Evolutionary conservation across 2,797 vertebrate species (phyloP).

Genomic region (Cottoperca gobio): DNA sequence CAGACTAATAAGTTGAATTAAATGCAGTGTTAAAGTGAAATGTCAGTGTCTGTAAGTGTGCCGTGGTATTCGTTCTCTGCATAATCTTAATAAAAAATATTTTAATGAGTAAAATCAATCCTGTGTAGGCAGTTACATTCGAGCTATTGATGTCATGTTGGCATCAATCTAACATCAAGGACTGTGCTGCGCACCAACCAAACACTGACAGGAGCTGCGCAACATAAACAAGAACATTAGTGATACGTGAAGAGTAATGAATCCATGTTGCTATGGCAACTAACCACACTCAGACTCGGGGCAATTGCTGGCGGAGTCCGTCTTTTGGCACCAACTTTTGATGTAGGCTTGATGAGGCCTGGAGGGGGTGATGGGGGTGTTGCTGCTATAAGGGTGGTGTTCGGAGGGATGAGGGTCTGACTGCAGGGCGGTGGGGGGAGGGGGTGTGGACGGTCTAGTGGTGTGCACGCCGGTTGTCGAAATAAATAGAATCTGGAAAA

Average conservation of each 20-base stretch:
- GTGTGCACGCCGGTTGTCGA: no score
- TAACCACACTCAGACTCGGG: background rate
- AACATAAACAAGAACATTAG: no score
- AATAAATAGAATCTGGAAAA: no score
- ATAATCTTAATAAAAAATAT: background rate
- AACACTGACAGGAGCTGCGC: no score
- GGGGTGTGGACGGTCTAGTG: background rate
- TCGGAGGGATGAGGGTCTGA: background rate
- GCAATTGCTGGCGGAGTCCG: slow-evolving; percentile 2
- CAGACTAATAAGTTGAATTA: no score
- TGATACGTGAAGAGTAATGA: background rate
- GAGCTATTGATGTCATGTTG: background rate
- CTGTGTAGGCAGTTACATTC: background rate
- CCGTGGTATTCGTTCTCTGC: background rate
- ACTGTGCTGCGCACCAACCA: no score
- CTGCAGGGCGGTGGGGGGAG: slow-evolving; percentile 6
- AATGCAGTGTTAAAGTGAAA: no score
- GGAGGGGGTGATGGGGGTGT: slow-evolving; percentile 51
- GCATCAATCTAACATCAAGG: no score
- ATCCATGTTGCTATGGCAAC: slow-evolving; percentile 22
- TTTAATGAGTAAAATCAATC: background rate
- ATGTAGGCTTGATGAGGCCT: slow-evolving; percentile 69
- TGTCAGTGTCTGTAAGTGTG: background rate
- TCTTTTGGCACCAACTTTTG: slow-evolving; percentile 16
- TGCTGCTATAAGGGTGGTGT: slow-evolving; percentile 12